phyloP scores from a whole-genome alignment of 1,140 invertebrate genomes.

The Elymnias hypermnestra region DNA sequence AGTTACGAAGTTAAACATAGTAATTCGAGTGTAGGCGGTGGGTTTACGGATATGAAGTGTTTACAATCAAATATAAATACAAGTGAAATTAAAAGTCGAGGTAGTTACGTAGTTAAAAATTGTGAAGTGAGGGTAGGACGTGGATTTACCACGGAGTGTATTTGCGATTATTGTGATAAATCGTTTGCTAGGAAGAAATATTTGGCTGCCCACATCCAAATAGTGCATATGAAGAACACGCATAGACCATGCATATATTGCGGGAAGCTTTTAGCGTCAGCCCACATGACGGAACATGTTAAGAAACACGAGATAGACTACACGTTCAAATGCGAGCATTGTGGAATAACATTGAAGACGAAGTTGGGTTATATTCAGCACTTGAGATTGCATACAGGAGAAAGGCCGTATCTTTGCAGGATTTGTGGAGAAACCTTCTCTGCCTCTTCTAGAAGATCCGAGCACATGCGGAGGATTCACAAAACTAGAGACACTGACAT shows the following conservation, averaged over 20 bases:
- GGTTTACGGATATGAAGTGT: no score
- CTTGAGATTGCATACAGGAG: slow-evolving; percentile 48
- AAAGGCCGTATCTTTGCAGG: slow-evolving; percentile 51
- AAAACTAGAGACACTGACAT: slow-evolving; percentile 27
- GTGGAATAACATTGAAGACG: slow-evolving; percentile 39
- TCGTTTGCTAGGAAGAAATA: slow-evolving; percentile 47
- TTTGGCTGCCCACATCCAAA: slow-evolving; percentile 52
- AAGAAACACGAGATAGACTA: slow-evolving; percentile 36
- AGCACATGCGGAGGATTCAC: slow-evolving; percentile 48
- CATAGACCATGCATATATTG: slow-evolving; percentile 52
- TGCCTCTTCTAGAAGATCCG: slow-evolving; percentile 50
- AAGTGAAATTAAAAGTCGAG: slow-evolving; percentile 29
- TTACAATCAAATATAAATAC: slow-evolving; percentile 26
- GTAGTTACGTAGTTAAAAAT: slow-evolving; percentile 32
- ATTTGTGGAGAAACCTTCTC: slow-evolving; percentile 49
- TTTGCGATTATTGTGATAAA: slow-evolving; percentile 57
- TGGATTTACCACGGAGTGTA: slow-evolving; percentile 41
- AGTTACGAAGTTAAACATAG: slow-evolving; percentile 32
- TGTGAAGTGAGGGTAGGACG: slow-evolving; percentile 41
- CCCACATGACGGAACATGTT: slow-evolving; percentile 51
- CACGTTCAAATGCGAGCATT: slow-evolving; percentile 43
- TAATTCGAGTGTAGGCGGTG: slow-evolving; percentile 21
- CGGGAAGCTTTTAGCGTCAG: slow-evolving; percentile 48
- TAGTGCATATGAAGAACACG: slow-evolving; percentile 53
- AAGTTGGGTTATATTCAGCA: slow-evolving; percentile 50